These are phyloP conservation scores for Agonopterix alstromeriana DNA, from an alignment of 2,888 invertebrate species.

Conservation along the genomic window DNA sequence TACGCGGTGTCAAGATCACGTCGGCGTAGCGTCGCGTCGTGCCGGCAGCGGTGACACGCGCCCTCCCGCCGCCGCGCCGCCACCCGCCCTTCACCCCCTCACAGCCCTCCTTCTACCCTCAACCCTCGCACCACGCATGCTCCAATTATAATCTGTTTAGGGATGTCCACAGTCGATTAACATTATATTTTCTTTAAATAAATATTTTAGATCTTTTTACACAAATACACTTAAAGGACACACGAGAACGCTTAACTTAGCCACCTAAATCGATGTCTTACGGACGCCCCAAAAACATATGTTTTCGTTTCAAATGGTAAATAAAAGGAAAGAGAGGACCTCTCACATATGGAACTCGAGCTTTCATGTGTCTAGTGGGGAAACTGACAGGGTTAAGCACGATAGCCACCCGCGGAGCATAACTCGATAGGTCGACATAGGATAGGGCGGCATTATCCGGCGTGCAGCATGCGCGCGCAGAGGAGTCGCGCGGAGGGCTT, in stretches of 20 bases:
- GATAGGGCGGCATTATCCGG: slow-evolving; percentile 70
- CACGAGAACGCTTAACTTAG: no score
- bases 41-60: slow-evolving; percentile 15
- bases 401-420: slow-evolving; percentile 50
- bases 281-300: neutral
- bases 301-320: slow-evolving; percentile 9
- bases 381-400: slow-evolving; percentile 52
- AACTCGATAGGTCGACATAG: slow-evolving; percentile 70
- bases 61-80: slow-evolving; percentile 45
- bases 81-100: slow-evolving; percentile 20
- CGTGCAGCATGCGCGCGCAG: slow-evolving; percentile 64
- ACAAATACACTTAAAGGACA: neutral
- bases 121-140: slow-evolving; percentile 73
- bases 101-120: slow-evolving; percentile 32
- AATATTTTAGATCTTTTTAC: neutral
- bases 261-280: neutral
- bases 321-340: slow-evolving; percentile 14
- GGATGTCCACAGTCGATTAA: slow-evolving; percentile 71
- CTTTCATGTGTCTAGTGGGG: slow-evolving; percentile 37
- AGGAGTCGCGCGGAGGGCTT: slow-evolving; percentile 67
- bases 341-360: slow-evolving; percentile 26
- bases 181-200: slow-evolving; percentile 16
- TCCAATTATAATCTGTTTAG: slow-evolving; percentile 76
- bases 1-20: slow-evolving; percentile 74
- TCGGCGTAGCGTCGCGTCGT: slow-evolving; percentile 32